A percentile compares a stretch with the other conserved stretches of the same genome.
Conservation (phyloP, 2,113 vertebrate species). For the Tetraodon nigroviridis region DNA sequence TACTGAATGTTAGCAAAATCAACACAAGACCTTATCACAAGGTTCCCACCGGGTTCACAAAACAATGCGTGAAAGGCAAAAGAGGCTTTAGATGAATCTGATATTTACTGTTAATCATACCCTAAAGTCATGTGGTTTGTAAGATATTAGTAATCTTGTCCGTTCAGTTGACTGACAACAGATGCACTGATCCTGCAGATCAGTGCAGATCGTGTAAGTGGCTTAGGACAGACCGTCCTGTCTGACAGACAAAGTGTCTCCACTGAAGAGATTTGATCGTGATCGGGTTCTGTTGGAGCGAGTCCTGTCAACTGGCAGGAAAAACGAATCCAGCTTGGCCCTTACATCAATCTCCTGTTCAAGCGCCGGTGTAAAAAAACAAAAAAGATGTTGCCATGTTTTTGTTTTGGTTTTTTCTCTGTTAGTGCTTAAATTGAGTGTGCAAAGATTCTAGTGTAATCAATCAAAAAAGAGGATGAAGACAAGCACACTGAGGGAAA, state of each 20-base stretch:
- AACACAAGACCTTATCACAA: too few species aligned
- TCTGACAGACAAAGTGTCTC: slow-evolving; percentile 33
- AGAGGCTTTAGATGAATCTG: too few species aligned
- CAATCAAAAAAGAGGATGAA: slow-evolving; percentile 4
- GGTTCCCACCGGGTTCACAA: too few species aligned
- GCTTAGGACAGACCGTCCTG: slow-evolving; percentile 24
- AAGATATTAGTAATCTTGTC: too few species aligned
- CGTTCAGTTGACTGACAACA: slow-evolving; percentile 15
- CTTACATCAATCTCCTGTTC: slow-evolving; percentile 34
- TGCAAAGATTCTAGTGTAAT: slow-evolving; percentile 7
- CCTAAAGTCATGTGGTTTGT: too few species aligned
- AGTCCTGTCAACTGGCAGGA: slow-evolving; percentile 44
- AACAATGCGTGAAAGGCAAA: too few species aligned
- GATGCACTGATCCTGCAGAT: slow-evolving; percentile 28
- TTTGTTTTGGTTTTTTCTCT: background rate
- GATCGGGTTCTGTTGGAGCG: slow-evolving; percentile 44
- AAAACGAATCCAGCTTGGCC: slow-evolving; percentile 39
- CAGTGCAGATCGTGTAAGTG: slow-evolving; percentile 24
- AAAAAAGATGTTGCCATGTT: slow-evolving; percentile 27
- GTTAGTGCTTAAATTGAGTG: background rate
- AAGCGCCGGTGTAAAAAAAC: slow-evolving; percentile 30
- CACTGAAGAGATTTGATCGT: slow-evolving; percentile 36
- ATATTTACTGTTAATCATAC: too few species aligned
- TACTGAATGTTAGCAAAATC: too few species aligned
- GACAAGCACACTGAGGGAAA: background rate